phyloP scores from a whole-genome alignment of 2,113 vertebrate species.

The Fregetta grallaria region DNA sequence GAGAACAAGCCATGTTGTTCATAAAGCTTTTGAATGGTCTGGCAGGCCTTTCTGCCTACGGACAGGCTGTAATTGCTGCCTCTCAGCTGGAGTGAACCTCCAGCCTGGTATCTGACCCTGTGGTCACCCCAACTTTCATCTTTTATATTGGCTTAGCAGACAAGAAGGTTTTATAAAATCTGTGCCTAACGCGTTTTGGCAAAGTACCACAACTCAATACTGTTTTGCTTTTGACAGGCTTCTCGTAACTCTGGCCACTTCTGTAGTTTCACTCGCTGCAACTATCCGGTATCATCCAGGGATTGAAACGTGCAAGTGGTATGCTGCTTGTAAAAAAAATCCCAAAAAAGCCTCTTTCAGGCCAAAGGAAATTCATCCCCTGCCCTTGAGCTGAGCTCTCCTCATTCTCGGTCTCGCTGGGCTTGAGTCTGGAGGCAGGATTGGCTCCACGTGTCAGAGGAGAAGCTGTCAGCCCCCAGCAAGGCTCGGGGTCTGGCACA shows the following conservation, averaged over 20 bases:
- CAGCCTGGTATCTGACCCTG: neutral
- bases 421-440: neutral
- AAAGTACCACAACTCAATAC: neutral
- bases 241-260: neutral
- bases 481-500: neutral
- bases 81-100: constrained; percentile 2
- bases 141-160: neutral
- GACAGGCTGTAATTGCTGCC: neutral
- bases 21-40: neutral
- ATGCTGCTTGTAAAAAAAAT: neutral
- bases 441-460: neutral
- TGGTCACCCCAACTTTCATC: neutral
- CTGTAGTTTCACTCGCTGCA: neutral
- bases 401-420: neutral
- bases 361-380: neutral
- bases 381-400: neutral
- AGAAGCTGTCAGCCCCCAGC: neutral
- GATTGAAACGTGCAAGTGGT: neutral
- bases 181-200: neutral
- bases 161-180: neutral
- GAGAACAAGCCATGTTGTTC: neutral
- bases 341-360: neutral
- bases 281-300: neutral
- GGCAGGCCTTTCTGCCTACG: neutral
- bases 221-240: neutral